Conservation (phyloP, 1,140 invertebrate genomes). For the Achatina immaculata region DNA sequence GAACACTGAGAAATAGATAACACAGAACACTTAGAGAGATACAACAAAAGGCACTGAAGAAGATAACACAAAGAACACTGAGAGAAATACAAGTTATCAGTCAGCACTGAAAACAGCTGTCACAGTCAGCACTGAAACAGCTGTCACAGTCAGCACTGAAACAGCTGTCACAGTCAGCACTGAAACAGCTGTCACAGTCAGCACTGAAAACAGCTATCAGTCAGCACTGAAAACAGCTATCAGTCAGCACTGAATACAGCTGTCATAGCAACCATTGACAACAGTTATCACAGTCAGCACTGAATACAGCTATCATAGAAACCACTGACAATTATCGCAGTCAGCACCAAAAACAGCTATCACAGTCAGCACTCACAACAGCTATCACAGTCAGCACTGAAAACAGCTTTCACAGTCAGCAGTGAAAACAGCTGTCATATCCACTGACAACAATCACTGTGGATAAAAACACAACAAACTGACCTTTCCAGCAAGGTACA, state of each 20-base stretch:
- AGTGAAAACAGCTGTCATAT: not conserved
- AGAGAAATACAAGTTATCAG: too few species aligned
- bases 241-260: too few species aligned
- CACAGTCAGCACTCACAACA: not conserved
- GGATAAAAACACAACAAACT: conserved; percentile 50
- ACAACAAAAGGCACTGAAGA: too few species aligned
- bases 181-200: too few species aligned
- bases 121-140: not conserved
- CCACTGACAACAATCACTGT: not conserved
- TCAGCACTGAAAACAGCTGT: not conserved
- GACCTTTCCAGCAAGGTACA: conserved; percentile 97
- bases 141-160: not conserved
- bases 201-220: too few species aligned
- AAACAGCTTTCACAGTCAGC: not conserved
- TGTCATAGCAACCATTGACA: too few species aligned
- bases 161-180: too few species aligned
- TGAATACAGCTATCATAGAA: not conserved
- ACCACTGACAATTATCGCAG: not conserved
- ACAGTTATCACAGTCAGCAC: conserved; percentile 1
- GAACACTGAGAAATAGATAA: too few species aligned
- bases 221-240: too few species aligned
- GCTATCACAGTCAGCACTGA: not conserved
- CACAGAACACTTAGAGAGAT: too few species aligned
- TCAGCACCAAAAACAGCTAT: not conserved
- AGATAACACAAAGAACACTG: too few species aligned